These are phyloP conservation scores for Haliclona indistincta DNA, from an alignment of 37 sponge, comb jelly and placozoan species.

Conservation along the genomic window DNA sequence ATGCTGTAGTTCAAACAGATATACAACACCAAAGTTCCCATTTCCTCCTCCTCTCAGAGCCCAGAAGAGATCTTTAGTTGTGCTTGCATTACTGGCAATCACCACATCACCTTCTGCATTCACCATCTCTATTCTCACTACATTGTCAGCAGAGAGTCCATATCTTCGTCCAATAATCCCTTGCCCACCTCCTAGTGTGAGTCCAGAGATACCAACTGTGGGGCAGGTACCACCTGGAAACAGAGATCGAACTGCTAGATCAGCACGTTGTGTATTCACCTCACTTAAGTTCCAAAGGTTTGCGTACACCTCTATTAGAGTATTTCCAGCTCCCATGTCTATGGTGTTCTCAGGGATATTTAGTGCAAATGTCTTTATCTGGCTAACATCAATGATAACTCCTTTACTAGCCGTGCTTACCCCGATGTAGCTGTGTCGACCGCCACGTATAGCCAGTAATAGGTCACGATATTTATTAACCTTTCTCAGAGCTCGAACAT, in stretches of 20 bases:
- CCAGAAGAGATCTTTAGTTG: background rate
- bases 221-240: conserved; percentile 5
- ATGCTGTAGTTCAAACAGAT: background rate
- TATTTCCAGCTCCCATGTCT: conserved; percentile 5
- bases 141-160: conserved; percentile 4
- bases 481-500: background rate
- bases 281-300: conserved; percentile 17
- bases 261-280: too few species aligned
- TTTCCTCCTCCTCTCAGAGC: conserved; percentile 3
- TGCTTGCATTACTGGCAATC: background rate
- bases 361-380: background rate
- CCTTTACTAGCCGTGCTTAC: conserved; percentile 1
- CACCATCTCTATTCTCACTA: background rate
- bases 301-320: background rate
- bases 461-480: background rate
- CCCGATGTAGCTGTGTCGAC: conserved; percentile 9
- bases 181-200: conserved; percentile 6
- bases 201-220: background rate
- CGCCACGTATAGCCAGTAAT: background rate
- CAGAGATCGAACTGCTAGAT: background rate
- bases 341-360: background rate
- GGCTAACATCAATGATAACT: background rate
- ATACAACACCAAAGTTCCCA: conserved; percentile 1
- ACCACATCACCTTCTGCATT: background rate
- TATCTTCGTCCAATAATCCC: background rate